phyloP scores from a whole-genome alignment of 2,113 vertebrate genomes.

The Pachypanchax playfairii region DNA sequence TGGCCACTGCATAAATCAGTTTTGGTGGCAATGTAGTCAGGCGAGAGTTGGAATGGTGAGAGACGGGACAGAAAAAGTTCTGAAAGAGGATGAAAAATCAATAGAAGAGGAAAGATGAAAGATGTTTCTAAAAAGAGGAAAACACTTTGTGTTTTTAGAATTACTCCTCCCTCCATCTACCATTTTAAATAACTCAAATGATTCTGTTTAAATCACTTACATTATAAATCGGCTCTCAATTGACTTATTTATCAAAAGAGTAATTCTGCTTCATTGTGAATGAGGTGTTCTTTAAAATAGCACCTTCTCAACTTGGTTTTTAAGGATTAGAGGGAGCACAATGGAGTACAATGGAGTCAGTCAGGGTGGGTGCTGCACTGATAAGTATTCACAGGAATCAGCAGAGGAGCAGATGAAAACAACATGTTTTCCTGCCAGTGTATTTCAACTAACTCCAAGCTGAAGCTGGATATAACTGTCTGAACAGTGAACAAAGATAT shows the following conservation, averaged over 20 bases:
- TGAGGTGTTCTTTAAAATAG: slow-evolving; percentile 70
- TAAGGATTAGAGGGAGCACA: slow-evolving; percentile 61
- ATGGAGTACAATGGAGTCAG: slow-evolving; percentile 55
- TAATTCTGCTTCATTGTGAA: slow-evolving; percentile 53
- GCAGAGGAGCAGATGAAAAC: slow-evolving; percentile 54
- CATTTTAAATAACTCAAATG: too few species aligned
- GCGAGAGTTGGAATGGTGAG: slow-evolving; percentile 29
- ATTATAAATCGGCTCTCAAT: slow-evolving; percentile 75
- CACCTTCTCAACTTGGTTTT: slow-evolving; percentile 62
- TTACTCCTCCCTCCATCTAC: slow-evolving; percentile 56
- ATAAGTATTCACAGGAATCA: slow-evolving; percentile 55
- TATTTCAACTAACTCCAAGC: slow-evolving; percentile 51
- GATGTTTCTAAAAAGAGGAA: slow-evolving; percentile 31
- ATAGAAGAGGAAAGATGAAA: slow-evolving; percentile 28
- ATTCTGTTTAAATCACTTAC: slow-evolving; percentile 75
- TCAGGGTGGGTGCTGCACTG: slow-evolving; percentile 48
- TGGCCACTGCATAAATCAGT: slow-evolving; percentile 75
- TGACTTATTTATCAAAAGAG: slow-evolving; percentile 64
- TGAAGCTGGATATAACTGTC: slow-evolving; percentile 60
- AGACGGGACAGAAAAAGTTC: slow-evolving; percentile 38
- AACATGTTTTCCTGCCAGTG: slow-evolving; percentile 62
- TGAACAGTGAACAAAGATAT: slow-evolving; percentile 71
- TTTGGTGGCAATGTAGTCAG: slow-evolving; percentile 46
- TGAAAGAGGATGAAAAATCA: slow-evolving; percentile 34
- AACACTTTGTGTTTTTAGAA: slow-evolving; percentile 64